Evolutionary conservation across 2,113 vertebrate genomes (phyloP), one percentile per base, ranked within the genome.

Genomic region (Nerophis lumbriciformis): DNA sequence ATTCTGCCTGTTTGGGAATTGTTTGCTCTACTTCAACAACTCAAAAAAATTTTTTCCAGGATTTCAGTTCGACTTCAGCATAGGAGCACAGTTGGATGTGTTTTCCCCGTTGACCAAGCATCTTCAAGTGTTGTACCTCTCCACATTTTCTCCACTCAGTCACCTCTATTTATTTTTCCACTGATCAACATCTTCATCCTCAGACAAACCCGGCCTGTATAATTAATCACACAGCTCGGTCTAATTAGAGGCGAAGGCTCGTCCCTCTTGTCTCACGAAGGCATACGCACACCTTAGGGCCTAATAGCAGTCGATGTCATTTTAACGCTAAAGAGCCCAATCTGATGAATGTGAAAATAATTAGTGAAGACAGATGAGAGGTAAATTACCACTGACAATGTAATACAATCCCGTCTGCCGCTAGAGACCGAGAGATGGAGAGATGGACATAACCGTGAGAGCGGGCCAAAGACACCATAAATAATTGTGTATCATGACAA

Each of bases 181-280:
- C 58, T 50, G 69, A 47, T 79, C 77, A 80, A 71, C 79, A 74
- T 60, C 76, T 66, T 79, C 76, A 73, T 77, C 65, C 59, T 75
- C 63, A 63, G 70, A 63, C 70, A 94, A 94, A 95, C 93, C 93
- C 92, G 92, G 93, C 97, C 95, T 98, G 95, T 94, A 98, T 99
- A 98, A 99, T 99, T 98, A 98, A 98, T 98, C 94, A 97, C 95
- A 94, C 95, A 96, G 95, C 94, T 97, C 97, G 94, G 93, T 97
- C 94, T 98, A 98, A 99, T 99, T 98, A 97, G 94, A 93, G 93
- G 94, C 97, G 94, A 96, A 98, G 97, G 94, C 91, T 92, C 93
- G 94, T 95, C 94, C 94, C 93, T 94, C 91, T 94, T 93, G 93
- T 93, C 92, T 90, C 93, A 37, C 94, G 90, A 92, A 92, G 45